These are phyloP conservation scores for Clistopyga incitator DNA, from an alignment of 2,888 invertebrate species.

Conservation along the genomic window DNA sequence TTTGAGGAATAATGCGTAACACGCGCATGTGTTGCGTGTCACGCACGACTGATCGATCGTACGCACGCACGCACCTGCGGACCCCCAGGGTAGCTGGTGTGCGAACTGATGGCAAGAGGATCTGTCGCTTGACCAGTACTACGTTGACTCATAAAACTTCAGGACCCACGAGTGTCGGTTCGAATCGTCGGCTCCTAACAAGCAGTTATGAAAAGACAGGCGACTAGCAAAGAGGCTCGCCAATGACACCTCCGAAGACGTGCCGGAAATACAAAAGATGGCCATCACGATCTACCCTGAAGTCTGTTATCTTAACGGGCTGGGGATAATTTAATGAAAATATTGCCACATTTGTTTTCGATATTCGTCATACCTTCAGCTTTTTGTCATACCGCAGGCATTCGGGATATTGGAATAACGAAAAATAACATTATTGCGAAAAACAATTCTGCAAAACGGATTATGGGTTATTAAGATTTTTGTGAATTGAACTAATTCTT, in stretches of 20 bases:
- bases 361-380: not conserved
- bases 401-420: too few relatives aligned
- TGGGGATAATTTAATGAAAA: not conserved
- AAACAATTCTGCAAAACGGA: too few relatives aligned
- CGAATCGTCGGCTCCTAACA: not conserved
- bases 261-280: not conserved
- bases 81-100: not conserved
- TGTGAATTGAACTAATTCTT: too few relatives aligned
- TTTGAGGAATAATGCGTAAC: slow-evolving; percentile 46
- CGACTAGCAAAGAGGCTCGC: not conserved
- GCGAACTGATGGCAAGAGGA: slow-evolving; percentile 27
- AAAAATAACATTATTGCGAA: too few relatives aligned
- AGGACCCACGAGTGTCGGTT: not conserved
- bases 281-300: not conserved
- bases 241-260: not conserved
- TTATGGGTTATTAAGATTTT: too few relatives aligned
- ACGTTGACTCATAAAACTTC: slow-evolving; percentile 1
- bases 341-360: not conserved
- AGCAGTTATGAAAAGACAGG: not conserved
- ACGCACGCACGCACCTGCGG: slow-evolving; percentile 37
- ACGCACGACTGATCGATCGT: slow-evolving; percentile 56
- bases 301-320: not conserved
- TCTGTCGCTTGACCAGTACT: slow-evolving; percentile 9
- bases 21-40: slow-evolving; percentile 55
- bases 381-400: not conserved